phyloP scores from a whole-genome alignment of 2,113 vertebrate species.

The Himantopus leucocephalus region DNA sequence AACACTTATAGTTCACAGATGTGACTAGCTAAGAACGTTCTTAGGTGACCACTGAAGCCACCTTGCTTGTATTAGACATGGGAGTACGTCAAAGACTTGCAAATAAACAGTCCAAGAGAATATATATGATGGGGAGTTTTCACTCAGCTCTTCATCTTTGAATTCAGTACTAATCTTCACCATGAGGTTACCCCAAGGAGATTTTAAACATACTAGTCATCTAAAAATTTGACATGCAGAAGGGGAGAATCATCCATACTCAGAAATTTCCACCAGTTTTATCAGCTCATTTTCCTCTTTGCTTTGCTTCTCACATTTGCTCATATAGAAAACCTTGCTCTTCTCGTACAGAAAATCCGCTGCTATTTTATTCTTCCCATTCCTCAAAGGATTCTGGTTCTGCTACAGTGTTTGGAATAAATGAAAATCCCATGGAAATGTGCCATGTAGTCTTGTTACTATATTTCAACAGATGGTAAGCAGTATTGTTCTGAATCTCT shows the following conservation, averaged over 20 bases:
- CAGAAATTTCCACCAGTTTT: not conserved
- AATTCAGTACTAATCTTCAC: not conserved
- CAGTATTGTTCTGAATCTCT: not conserved
- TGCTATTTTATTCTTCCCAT: not conserved
- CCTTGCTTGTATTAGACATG: not conserved
- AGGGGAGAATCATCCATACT: not conserved
- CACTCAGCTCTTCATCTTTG: not conserved
- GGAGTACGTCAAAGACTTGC: not conserved
- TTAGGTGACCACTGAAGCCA: not conserved
- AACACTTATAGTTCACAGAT: not conserved
- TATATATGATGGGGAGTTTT: not conserved
- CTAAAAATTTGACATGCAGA: not conserved
- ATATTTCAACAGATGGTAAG: slow-evolving; percentile 15
- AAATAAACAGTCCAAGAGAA: not conserved
- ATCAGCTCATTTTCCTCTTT: not conserved
- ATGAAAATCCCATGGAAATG: not conserved
- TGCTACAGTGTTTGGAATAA: not conserved
- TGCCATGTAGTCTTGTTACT: not conserved
- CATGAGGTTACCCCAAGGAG: not conserved
- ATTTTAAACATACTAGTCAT: not conserved
- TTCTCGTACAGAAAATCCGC: not conserved
- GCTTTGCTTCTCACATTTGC: not conserved
- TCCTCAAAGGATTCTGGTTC: not conserved
- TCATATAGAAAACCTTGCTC: not conserved
- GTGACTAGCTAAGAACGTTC: not conserved